Evolutionary conservation across 2,113 vertebrate species (phyloP), one percentile per base, ranked within the genome.

Genomic region (Malurus alboscapulatus): DNA sequence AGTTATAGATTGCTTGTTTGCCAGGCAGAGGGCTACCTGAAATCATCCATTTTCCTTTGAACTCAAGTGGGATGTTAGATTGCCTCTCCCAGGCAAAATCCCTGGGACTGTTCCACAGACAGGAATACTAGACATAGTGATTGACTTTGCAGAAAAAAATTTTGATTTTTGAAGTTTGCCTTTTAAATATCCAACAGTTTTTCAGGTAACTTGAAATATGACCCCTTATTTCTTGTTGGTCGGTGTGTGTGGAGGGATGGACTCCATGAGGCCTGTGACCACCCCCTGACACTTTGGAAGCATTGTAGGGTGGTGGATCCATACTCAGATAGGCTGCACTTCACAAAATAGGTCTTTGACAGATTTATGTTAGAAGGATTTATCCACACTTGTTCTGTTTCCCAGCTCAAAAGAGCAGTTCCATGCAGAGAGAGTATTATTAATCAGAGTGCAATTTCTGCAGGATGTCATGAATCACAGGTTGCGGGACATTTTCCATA

Each of bases 391-490:
- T 72, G 59, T n/a, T 72, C 45, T 25, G 54, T 85, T 93, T 87
- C 83, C 83, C 40, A 36, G 61, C 44, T 93, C 50, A 57, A 75
- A 90, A 87, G n/a, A 42, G 47, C 63, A 89, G 72, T 29, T 82
- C 59, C 36, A 24, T 14, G 26, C 30, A 87, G 63, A 76, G 75
- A 58, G 36, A 8, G 63, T 53, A 62, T 73, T 93, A 61, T 36
- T 85, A 75, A 79, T 44, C 76, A 84, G 74, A 20, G 6, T 36
- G 51, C 51, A 76, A 67, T 72, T 92, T 79, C 81, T 95, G 62
- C 90, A 95, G 95, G 89, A 93, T 90, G 72, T 88, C 84, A 68
- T 95, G 92, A 94, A 94, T 96, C 91, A 95, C 75, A 76, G 32
- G 69, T 88, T 94, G 55, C 1, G 38, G 53, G 79, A 95, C 76